A percentile compares a stretch with the other conserved stretches of the same genome.
Evolutionary conservation across 2,888 invertebrate species (phyloP).

Genomic region (Drosophila bunnanda): DNA sequence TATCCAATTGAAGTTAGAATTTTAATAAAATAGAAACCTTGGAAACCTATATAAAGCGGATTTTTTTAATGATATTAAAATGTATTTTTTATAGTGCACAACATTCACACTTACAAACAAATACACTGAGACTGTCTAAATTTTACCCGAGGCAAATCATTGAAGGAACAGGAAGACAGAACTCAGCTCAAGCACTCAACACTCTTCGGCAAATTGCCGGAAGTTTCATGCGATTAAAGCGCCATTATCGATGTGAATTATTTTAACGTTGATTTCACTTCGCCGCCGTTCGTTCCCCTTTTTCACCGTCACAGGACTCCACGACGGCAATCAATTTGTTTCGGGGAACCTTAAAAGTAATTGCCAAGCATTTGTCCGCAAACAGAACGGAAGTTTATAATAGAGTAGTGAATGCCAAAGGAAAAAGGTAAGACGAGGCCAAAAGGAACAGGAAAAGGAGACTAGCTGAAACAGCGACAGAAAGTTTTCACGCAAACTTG

Average conservation of each 20-base stretch:
- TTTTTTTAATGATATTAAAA: no score
- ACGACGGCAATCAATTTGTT: slow-evolving; percentile 75
- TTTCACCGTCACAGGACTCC: slow-evolving; percentile 19
- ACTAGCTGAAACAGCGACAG: slow-evolving; percentile 32
- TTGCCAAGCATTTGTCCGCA: slow-evolving; percentile 73
- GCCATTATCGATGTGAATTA: slow-evolving; percentile 79
- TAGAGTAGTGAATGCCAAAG: slow-evolving; percentile 38
- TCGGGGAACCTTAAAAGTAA: slow-evolving; percentile 68
- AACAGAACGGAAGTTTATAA: slow-evolving; percentile 40
- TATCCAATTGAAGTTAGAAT: no score
- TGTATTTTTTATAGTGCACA: no score
- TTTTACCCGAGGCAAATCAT: slow-evolving; percentile 66
- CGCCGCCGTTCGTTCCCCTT: slow-evolving; percentile 2
- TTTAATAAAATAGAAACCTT: no score
- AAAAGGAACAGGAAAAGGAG: slow-evolving; percentile 2
- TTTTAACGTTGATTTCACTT: slow-evolving; percentile 60
- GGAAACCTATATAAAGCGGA: no score
- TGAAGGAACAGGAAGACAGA: slow-evolving; percentile 39
- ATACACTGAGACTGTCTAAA: slow-evolving; percentile 20
- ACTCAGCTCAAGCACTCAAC: slow-evolving; percentile 57
- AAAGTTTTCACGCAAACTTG: slow-evolving; percentile 65
- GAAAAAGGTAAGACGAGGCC: slow-evolving; percentile 14
- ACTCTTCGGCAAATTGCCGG: slow-evolving; percentile 76
- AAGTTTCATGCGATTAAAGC: slow-evolving; percentile 77
- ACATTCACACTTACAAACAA: slow-evolving; percentile 34